A percentile compares a stretch with the other conserved stretches of the same genome.
Conservation (phyloP, 2,797 vertebrate genomes). For the Remorina albescens region DNA sequence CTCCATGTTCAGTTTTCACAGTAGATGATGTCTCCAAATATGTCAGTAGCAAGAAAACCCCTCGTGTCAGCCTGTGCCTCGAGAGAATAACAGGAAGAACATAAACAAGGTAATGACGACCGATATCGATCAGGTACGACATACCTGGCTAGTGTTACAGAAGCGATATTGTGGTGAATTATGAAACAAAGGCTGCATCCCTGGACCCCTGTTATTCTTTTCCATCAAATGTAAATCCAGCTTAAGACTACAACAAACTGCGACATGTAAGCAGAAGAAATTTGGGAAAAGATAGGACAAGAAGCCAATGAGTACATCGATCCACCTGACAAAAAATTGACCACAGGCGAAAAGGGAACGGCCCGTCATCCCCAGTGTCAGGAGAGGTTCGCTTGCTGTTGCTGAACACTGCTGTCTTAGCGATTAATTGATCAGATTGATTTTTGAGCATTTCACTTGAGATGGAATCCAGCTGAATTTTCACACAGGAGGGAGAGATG, state of each 20-base stretch:
- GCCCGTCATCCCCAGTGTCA: slow-evolving; percentile 2
- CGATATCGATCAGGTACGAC: background rate
- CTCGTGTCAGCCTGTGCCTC: too few species aligned
- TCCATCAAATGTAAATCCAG: background rate
- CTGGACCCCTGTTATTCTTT: background rate
- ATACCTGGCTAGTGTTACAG: background rate
- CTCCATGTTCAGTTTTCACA: too few species aligned
- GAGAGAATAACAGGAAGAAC: background rate
- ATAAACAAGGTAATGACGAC: background rate
- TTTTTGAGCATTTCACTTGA: slow-evolving; percentile 61
- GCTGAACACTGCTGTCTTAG: slow-evolving; percentile 48
- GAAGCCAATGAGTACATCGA: slow-evolving; percentile 25
- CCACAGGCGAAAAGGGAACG: slow-evolving; percentile 1
- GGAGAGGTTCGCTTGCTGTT: slow-evolving; percentile 50
- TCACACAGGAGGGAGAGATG: slow-evolving; percentile 39
- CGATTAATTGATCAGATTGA: slow-evolving; percentile 81
- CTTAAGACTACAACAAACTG: background rate
- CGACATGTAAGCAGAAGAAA: background rate
- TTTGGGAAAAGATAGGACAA: background rate
- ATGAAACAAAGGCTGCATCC: background rate
- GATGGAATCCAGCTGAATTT: slow-evolving; percentile 65
- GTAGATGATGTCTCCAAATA: too few species aligned
- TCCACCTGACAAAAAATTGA: slow-evolving; percentile 29
- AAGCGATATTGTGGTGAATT: background rate
- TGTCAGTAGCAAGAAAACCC: too few species aligned